Percentiles rank a stretch among this genome's conserved stretches.
Evolutionary conservation across 2,888 invertebrate genomes (phyloP).

Genomic region (Glaucopsyche alexis): DNA sequence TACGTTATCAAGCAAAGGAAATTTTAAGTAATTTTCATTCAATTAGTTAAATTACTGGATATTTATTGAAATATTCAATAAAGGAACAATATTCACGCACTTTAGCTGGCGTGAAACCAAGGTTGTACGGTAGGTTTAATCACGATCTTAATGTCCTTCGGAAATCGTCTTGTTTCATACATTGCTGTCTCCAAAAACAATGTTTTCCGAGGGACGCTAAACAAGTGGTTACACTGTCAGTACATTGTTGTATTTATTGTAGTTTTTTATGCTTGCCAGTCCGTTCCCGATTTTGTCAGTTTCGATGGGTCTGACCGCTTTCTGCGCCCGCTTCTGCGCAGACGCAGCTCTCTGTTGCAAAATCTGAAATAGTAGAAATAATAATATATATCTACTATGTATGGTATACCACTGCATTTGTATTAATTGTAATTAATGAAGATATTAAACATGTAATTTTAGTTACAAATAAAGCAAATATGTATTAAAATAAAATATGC

Average conservation of each 20-base stretch:
- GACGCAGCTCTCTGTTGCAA: constrained; percentile 71
- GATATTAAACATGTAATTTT: no score
- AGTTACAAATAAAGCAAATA: no score
- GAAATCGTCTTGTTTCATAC: no score
- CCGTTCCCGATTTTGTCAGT: constrained; percentile 53
- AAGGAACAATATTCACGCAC: background rate
- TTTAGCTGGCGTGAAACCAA: background rate
- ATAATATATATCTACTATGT: background rate
- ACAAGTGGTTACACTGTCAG: no score
- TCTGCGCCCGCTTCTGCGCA: constrained; percentile 64
- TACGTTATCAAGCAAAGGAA: background rate
- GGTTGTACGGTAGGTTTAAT: no score
- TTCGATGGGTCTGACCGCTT: constrained; percentile 54
- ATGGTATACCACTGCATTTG: no score
- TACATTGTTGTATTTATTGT: no score
- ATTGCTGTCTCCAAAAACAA: no score
- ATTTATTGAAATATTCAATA: background rate
- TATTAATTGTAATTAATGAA: no score
- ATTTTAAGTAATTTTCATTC: background rate
- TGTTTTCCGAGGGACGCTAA: no score
- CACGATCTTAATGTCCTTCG: no score
- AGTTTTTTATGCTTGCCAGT: constrained; percentile 44
- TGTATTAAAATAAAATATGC: no score
- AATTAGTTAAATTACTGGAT: background rate
- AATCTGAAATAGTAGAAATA: constrained; percentile 54